These are phyloP conservation scores for Drosophila incognita DNA, from an alignment of 2,888 invertebrate species.

Conservation along the genomic window DNA sequence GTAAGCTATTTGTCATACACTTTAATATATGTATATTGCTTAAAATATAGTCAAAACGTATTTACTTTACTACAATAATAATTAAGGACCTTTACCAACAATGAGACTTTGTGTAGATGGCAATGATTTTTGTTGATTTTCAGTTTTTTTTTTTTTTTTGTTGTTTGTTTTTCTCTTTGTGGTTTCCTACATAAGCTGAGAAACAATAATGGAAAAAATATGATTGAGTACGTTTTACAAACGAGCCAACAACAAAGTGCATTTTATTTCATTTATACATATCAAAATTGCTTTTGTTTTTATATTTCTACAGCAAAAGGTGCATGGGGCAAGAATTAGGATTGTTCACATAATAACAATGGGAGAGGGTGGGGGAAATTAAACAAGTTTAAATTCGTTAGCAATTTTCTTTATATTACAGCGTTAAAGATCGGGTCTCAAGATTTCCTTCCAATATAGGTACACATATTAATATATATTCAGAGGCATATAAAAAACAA, in stretches of 20 bases:
- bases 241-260: slow-evolving; percentile 67
- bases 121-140: slow-evolving; percentile 54
- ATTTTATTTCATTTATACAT: slow-evolving; percentile 65
- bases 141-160: not conserved
- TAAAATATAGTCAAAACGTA: slow-evolving; percentile 56
- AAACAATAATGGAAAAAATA: slow-evolving; percentile 44
- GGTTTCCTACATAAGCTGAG: not conserved
- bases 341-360: slow-evolving; percentile 16
- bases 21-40: slow-evolving; percentile 31
- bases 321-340: slow-evolving; percentile 44
- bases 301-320: slow-evolving; percentile 41
- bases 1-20: slow-evolving; percentile 45
- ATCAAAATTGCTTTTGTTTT: slow-evolving; percentile 34
- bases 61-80: slow-evolving; percentile 44
- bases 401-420: slow-evolving; percentile 73
- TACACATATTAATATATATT: slow-evolving; percentile 35
- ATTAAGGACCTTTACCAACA: slow-evolving; percentile 74
- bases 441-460: slow-evolving; percentile 25
- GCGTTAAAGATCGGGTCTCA: slow-evolving; percentile 47
- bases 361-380: slow-evolving; percentile 35
- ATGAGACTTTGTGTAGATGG: slow-evolving; percentile 56
- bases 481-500: slow-evolving; percentile 64
- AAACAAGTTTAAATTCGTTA: slow-evolving; percentile 71
- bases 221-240: slow-evolving; percentile 54
- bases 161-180: not conserved